Evolutionary conservation across 1,140 invertebrate species (phyloP).

Genomic region (Cyphomyrmex costatus): DNA sequence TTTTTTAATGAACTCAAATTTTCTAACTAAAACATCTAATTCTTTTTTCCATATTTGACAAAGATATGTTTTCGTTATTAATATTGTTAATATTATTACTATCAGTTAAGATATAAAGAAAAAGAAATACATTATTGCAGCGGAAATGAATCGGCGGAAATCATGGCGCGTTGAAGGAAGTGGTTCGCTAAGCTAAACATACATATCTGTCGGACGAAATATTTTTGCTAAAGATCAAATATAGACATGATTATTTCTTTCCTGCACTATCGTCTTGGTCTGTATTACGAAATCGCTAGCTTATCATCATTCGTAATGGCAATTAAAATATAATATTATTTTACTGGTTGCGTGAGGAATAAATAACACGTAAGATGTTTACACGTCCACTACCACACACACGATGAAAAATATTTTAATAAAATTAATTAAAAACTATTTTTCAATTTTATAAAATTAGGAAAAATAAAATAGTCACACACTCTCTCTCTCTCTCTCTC

Average conservation of each 20-base stretch:
- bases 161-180: neutral
- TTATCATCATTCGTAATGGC: slow-evolving; percentile 20
- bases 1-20: neutral
- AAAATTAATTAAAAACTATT: neutral
- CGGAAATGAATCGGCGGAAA: slow-evolving; percentile 34
- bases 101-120: slow-evolving; percentile 13
- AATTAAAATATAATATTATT: slow-evolving; percentile 26
- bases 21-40: too few relatives aligned
- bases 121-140: neutral
- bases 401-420: neutral
- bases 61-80: neutral
- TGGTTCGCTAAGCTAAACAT: slow-evolving; percentile 2
- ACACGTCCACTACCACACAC: neutral
- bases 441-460: neutral
- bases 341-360: neutral
- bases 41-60: neutral
- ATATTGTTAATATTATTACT: slow-evolving; percentile 17
- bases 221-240: slow-evolving; percentile 31
- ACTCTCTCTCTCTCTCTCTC: too few relatives aligned
- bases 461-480: neutral
- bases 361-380: slow-evolving; percentile 6
- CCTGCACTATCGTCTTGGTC: slow-evolving; percentile 23
- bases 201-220: slow-evolving; percentile 5
- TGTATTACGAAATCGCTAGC: slow-evolving; percentile 34
- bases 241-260: slow-evolving; percentile 26